Evolutionary conservation across 2,888 invertebrate genomes (phyloP).

Genomic region (Erpobdella octoculata): DNA sequence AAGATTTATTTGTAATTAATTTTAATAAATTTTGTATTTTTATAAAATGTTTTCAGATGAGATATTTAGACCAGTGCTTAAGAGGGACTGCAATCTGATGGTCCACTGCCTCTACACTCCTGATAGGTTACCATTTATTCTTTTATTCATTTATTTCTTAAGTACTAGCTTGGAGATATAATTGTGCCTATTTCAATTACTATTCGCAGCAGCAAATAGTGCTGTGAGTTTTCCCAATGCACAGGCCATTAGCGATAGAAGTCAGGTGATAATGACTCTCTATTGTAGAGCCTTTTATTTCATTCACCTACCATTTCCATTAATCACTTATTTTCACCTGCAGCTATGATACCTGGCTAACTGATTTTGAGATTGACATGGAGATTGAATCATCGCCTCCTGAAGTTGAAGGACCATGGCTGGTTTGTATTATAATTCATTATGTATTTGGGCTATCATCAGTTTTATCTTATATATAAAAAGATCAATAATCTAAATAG

Average conservation of each 20-base stretch:
- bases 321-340: background rate
- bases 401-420: constrained; percentile 31
- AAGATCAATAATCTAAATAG: too few relatives aligned
- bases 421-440: constrained; percentile 24
- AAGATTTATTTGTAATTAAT: too few relatives aligned
- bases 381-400: constrained; percentile 23
- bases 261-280: too few relatives aligned
- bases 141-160: too few relatives aligned
- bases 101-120: constrained; percentile 94
- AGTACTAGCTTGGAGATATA: too few relatives aligned
- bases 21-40: too few relatives aligned
- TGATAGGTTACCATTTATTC: constrained; percentile 58
- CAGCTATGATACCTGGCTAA: constrained; percentile 44
- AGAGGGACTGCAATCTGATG: constrained; percentile 71
- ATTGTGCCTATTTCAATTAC: background rate
- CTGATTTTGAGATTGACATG: constrained; percentile 32
- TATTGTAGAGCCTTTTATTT: background rate
- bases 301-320: background rate
- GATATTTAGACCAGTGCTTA: constrained; percentile 76
- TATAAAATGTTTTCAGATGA: constrained; percentile 40
- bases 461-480: too few relatives aligned
- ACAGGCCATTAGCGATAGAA: background rate
- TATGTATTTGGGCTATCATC: too few relatives aligned
- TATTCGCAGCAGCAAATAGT: background rate
- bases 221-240: background rate